These are phyloP conservation scores for Aix galericulata DNA, from an alignment of 2,113 vertebrate genomes.

Conservation along the genomic window DNA sequence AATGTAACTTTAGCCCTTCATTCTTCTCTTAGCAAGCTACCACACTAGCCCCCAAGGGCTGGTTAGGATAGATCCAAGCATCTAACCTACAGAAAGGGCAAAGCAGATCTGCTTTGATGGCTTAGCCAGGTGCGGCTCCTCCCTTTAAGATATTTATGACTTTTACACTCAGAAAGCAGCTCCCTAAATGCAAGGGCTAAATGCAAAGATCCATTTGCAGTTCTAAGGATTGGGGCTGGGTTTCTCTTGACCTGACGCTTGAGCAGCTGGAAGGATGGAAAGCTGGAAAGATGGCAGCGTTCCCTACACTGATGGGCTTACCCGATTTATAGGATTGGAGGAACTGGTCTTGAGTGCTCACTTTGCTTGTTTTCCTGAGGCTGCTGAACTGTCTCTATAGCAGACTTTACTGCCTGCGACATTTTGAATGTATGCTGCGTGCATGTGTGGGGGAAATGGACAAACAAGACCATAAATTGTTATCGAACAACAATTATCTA, in stretches of 20 bases:
- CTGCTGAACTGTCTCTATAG: neutral
- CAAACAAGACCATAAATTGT: slow-evolving; percentile 12
- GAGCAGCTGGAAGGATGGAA: neutral
- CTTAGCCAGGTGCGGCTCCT: neutral
- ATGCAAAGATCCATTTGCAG: neutral
- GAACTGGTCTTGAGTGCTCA: neutral
- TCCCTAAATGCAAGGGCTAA: neutral
- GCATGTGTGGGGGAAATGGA: neutral
- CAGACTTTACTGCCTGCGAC: neutral
- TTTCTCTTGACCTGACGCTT: neutral
- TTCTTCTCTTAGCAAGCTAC: neutral
- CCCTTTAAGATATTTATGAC: neutral
- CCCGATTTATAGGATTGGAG: neutral
- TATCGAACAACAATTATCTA: slow-evolving; percentile 15
- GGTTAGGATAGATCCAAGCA: neutral
- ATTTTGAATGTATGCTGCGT: neutral
- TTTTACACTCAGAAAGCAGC: neutral
- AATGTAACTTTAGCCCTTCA: neutral
- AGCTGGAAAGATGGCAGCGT: neutral
- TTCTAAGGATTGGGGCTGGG: neutral
- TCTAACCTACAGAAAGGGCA: neutral
- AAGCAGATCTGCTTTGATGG: neutral
- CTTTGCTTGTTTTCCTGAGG: neutral
- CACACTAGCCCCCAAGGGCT: neutral
- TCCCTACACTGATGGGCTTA: neutral